These are phyloP conservation scores for Cyclophora punctaria DNA, from an alignment of 2,888 invertebrate species.

Conservation along the genomic window DNA sequence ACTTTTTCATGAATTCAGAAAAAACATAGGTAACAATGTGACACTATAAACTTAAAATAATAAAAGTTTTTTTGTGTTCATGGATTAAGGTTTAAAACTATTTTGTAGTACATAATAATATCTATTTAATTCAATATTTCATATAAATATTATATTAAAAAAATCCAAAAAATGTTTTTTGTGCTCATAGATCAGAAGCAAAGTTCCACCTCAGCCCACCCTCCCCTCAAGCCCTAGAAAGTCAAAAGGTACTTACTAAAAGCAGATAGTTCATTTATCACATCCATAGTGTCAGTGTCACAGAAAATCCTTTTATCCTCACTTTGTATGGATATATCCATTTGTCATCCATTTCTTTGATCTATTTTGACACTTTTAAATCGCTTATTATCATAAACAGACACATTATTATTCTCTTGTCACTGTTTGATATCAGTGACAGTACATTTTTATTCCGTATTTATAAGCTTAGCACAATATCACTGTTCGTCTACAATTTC, in stretches of 20 bases:
- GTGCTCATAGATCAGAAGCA: too few relatives aligned
- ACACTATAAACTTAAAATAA: too few relatives aligned
- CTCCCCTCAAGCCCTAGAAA: slow-evolving; percentile 8
- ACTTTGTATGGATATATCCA: slow-evolving; percentile 63
- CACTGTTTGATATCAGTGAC: slow-evolving; percentile 33
- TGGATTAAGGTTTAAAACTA: too few relatives aligned
- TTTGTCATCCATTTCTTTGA: slow-evolving; percentile 67
- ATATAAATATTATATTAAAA: too few relatives aligned
- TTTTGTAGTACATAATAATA: too few relatives aligned
- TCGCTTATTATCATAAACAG: slow-evolving; percentile 3
- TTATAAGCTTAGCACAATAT: slow-evolving; percentile 39
- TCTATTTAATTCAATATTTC: too few relatives aligned
- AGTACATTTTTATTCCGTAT: slow-evolving; percentile 49
- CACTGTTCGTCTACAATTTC: slow-evolving; percentile 26
- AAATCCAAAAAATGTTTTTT: too few relatives aligned
- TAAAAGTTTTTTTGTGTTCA: too few relatives aligned
- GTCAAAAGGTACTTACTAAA: slow-evolving; percentile 52
- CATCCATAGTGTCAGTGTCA: slow-evolving; percentile 54
- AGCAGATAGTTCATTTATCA: slow-evolving; percentile 55
- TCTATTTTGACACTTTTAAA: slow-evolving; percentile 33
- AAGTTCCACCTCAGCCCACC: not conserved
- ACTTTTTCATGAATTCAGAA: too few relatives aligned
- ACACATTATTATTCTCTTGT: slow-evolving; percentile 27
- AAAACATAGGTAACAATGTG: too few relatives aligned
- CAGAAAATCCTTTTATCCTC: slow-evolving; percentile 48